phyloP scores from a whole-genome alignment of 1,140 invertebrate species.

The Drosophila arawakana region DNA sequence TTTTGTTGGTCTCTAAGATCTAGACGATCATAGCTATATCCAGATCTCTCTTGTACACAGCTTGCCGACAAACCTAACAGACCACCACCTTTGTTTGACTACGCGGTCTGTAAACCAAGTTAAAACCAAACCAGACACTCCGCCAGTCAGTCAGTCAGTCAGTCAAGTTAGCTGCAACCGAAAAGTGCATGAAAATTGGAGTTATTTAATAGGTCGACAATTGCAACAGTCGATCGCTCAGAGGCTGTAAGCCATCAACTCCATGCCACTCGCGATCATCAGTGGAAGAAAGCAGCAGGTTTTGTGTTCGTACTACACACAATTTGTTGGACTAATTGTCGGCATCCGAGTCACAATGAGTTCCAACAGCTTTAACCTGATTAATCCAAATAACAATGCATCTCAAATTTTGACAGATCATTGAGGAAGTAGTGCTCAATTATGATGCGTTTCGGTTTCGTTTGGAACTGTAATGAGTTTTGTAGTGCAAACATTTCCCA shows the following conservation, averaged over 20 bases:
- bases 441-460: slow-evolving; percentile 19
- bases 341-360: slow-evolving; percentile 13
- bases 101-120: too few relatives aligned
- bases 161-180: slow-evolving; percentile 20
- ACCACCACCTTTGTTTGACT: too few relatives aligned
- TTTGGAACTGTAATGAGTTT: slow-evolving; percentile 12
- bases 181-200: slow-evolving; percentile 50
- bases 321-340: slow-evolving; percentile 22
- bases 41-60: too few relatives aligned
- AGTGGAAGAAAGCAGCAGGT: background rate
- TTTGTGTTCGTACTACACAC: background rate
- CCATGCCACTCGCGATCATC: slow-evolving; percentile 9
- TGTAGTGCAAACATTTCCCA: slow-evolving; percentile 25
- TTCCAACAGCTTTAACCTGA: slow-evolving; percentile 14
- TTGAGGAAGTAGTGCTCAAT: slow-evolving; percentile 34
- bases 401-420: slow-evolving; percentile 33
- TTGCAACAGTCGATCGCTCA: slow-evolving; percentile 29
- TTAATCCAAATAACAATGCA: slow-evolving; percentile 34
- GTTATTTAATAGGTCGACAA: slow-evolving; percentile 48
- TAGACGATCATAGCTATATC: too few relatives aligned
- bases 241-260: background rate
- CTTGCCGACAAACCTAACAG: too few relatives aligned
- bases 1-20: too few relatives aligned
- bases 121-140: slow-evolving; percentile 5
- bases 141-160: slow-evolving; percentile 6